These are phyloP conservation scores for Conops quadrifasciatus DNA, from an alignment of 2,888 invertebrate species.

Conservation along the genomic window DNA sequence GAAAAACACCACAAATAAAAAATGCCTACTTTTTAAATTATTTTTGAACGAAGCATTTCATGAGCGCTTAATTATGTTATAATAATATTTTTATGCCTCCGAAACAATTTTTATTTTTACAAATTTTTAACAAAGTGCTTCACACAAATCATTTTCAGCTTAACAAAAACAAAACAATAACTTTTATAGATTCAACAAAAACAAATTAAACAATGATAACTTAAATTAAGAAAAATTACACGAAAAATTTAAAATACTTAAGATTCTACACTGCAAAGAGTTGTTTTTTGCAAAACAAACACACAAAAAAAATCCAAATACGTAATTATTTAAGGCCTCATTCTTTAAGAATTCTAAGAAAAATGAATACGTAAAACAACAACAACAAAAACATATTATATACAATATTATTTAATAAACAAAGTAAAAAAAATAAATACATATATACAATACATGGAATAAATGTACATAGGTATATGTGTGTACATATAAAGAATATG, in stretches of 20 bases:
- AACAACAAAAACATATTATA: constrained; percentile 40
- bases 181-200: no score
- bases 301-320: constrained; percentile 57
- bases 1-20: constrained; percentile 26
- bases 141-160: no score
- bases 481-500: background rate
- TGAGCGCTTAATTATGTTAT: no score
- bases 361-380: constrained; percentile 12
- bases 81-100: no score
- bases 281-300: background rate
- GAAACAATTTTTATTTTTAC: no score
- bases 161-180: no score
- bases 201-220: constrained; percentile 39
- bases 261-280: no score
- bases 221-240: constrained; percentile 38
- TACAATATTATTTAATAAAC: constrained; percentile 23
- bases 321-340: constrained; percentile 64
- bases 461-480: constrained; percentile 45
- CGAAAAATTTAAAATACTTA: no score
- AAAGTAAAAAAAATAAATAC: no score
- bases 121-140: no score
- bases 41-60: no score
- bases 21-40: constrained; percentile 39
- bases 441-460: constrained; percentile 33
- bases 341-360: constrained; percentile 60